Evolutionary conservation across 2,888 invertebrate species (phyloP), one percentile per base, ranked within the genome.

Genomic region (Drosophila suboccidentalis): DNA sequence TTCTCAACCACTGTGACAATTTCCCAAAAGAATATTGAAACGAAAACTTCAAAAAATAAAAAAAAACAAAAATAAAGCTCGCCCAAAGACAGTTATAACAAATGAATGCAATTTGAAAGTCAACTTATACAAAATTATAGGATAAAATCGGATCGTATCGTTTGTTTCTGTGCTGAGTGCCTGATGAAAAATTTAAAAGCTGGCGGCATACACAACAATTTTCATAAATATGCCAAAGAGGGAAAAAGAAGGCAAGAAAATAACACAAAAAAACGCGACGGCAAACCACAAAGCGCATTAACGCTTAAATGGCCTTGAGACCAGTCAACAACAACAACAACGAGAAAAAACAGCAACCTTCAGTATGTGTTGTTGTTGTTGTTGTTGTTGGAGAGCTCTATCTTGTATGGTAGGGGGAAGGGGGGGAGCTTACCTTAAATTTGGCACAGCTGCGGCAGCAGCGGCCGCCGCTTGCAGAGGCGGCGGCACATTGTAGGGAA

Each of bases 401-500:
- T 69, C 69, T 71, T 41, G 17, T 62, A 13, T 3, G 11, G n/a
- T 11, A 15, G 17, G 36, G 34, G 19, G 1, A 13, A 6, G 32
- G 15, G 17, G 22, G n/a, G 54, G 11, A 49, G 73, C 91, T 92
- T 81, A 93, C 93, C 93, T 93, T 91, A 93, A 82, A 89, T 91
- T 92, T 85, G 92, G 92, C 84, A 92, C 91, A 70, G 92, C 92
- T 84, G 90, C 90, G 61, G 92, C 91, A 67, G 91, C 91, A 49
- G 92, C 90, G 59, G 92, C 91, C 66, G 92, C 91, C 50, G 92
- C 92, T 87, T 93, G 92, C 59, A 95, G 94, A 82, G 96, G 95
- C 92, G 95, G 95, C 90, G 95, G 95, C 92, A 95, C 95, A 93
- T 94, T 95, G 93, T 95, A 96, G 87, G 95, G 94, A 92, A 94